Evolutionary conservation across 2,113 vertebrate genomes (phyloP).

Genomic region (Gnathochromis pfefferi): DNA sequence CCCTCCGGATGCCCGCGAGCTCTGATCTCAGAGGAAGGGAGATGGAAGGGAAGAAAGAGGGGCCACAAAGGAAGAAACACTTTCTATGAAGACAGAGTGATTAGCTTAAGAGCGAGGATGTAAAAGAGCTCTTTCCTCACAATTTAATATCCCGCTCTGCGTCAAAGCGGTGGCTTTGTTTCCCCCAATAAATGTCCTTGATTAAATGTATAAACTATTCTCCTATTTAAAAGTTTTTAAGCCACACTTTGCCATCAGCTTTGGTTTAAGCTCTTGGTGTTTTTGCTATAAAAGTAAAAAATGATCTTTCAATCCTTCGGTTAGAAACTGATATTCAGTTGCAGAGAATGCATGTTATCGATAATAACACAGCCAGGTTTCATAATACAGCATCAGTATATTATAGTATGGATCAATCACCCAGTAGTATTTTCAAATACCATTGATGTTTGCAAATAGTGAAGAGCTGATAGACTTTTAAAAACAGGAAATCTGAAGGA

Average conservation of each 20-base stretch:
- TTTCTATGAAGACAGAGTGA: background rate
- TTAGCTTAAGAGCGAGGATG: background rate
- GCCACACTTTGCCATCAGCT: background rate
- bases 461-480: background rate
- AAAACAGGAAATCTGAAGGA: background rate
- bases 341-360: accelerated
- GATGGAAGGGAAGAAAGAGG: background rate
- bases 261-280: background rate
- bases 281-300: background rate
- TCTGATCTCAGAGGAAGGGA: background rate
- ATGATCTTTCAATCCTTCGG: accelerated
- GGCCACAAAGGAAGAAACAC: background rate
- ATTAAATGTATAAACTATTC: background rate
- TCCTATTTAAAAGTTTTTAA: background rate
- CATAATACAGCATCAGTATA: background rate
- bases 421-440: accelerated
- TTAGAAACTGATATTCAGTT: background rate
- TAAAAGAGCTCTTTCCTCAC: background rate
- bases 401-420: background rate
- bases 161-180: background rate
- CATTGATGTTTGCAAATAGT: accelerated
- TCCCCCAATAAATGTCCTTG: background rate
- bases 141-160: background rate
- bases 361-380: background rate
- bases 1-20: background rate